phyloP scores from a whole-genome alignment of 2,113 vertebrate species.

The Sula dactylatra region DNA sequence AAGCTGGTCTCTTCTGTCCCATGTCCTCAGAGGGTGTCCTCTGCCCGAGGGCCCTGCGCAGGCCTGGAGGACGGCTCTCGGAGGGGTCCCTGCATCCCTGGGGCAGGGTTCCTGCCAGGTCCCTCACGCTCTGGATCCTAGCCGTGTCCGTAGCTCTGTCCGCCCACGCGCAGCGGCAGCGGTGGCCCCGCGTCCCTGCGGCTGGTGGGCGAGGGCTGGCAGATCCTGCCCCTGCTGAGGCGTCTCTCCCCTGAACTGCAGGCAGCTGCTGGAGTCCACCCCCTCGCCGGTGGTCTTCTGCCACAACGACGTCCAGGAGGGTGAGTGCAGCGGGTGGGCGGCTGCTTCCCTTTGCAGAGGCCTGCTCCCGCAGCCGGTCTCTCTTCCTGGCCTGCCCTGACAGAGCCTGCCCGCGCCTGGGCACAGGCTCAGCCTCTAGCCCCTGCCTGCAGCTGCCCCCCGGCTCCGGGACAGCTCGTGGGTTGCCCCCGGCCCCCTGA shows the following conservation, averaged over 20 bases:
- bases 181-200: background rate
- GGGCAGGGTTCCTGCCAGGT: too few species aligned
- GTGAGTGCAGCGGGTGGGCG: slow-evolving; percentile 56
- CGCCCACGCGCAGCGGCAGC: rapidly evolving
- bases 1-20: too few species aligned
- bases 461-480: background rate
- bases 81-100: background rate
- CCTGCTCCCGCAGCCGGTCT: background rate
- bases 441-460: too few species aligned
- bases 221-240: background rate
- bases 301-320: slow-evolving; percentile 95
- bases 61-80: rapidly evolving
- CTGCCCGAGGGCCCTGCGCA: rapidly evolving
- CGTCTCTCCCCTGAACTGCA: background rate
- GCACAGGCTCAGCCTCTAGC: background rate
- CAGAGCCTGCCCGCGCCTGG: too few species aligned
- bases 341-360: background rate
- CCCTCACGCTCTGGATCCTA: background rate
- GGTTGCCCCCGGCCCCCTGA: background rate
- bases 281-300: slow-evolving; percentile 92
- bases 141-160: background rate
- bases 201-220: background rate
- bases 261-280: slow-evolving; percentile 81
- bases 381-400: too few species aligned
- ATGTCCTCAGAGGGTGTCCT: background rate